Conservation (phyloP, 2,888 invertebrate genomes). For the Zeuzera pyrina region DNA sequence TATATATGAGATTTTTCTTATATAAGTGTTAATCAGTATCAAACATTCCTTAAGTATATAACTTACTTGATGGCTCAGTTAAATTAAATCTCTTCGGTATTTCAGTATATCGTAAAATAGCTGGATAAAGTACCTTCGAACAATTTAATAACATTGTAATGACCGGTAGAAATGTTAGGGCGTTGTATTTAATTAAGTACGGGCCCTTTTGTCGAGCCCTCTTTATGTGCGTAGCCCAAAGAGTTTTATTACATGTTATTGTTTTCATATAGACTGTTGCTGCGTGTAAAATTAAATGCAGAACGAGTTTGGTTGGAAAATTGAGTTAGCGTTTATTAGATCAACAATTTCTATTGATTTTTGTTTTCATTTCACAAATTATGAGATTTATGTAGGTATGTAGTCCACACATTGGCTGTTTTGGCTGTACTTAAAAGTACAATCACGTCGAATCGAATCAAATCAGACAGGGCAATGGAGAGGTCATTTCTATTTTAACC, state of each 20-base stretch:
- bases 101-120: conserved; percentile 51
- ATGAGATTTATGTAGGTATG: no score
- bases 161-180: conserved; percentile 49
- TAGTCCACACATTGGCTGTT: no score
- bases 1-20: not conserved
- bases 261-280: conserved; percentile 31
- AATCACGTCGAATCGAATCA: no score
- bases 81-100: conserved; percentile 51
- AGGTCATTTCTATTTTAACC: no score
- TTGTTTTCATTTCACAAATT: no score
- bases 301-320: not conserved
- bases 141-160: conserved; percentile 70
- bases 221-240: conserved; percentile 29
- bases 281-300: not conserved
- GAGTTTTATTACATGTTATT: conserved; percentile 54
- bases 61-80: conserved; percentile 27
- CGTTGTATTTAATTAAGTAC: conserved; percentile 62
- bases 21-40: not conserved
- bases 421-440: no score
- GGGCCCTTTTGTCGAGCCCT: conserved; percentile 45
- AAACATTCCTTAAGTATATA: not conserved
- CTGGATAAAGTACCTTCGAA: conserved; percentile 52
- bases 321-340: not conserved
- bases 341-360: no score
- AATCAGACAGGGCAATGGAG: no score